These are phyloP conservation scores for Drosophila tsacasi DNA, from an alignment of 1,140 invertebrate genomes.

Conservation along the genomic window DNA sequence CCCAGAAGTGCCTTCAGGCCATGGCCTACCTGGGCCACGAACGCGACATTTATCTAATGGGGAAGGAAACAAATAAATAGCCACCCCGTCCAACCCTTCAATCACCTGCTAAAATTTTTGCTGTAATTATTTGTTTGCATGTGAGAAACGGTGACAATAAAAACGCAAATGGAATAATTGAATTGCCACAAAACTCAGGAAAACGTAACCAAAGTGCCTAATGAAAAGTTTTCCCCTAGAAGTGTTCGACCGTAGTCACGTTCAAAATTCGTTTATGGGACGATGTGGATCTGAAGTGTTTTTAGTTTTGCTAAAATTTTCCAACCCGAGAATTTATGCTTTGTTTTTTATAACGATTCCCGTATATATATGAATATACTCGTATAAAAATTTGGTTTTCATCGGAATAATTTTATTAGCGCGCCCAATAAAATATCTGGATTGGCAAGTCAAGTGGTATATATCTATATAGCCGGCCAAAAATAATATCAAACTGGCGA, in stretches of 20 bases:
- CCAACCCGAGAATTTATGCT: conserved; percentile 38
- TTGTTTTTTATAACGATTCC: conserved; percentile 31
- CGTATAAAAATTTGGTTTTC: conserved; percentile 23
- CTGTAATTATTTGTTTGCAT: conserved; percentile 77
- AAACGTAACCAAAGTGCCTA: conserved; percentile 36
- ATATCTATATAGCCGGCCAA: conserved; percentile 51
- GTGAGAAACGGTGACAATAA: conserved; percentile 42
- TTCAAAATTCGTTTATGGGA: conserved; percentile 6
- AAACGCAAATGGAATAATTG: conserved; percentile 61
- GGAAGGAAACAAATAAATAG: conserved; percentile 7
- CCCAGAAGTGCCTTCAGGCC: conserved; percentile 49
- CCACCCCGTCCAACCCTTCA: conserved; percentile 38
- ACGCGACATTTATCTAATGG: conserved; percentile 36
- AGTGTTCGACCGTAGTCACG: conserved; percentile 16
- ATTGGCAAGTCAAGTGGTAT: conserved; percentile 16
- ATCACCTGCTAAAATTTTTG: conserved; percentile 44
- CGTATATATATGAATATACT: neutral
- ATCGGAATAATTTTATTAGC: conserved; percentile 43
- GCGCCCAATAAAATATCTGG: conserved; percentile 40
- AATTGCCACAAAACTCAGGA: conserved; percentile 46
- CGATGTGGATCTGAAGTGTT: conserved; percentile 4
- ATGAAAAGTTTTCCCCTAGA: conserved; percentile 27
- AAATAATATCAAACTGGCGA: conserved; percentile 52
- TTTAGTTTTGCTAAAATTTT: conserved; percentile 35
- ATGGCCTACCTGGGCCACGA: conserved; percentile 11